Evolutionary conservation across 2,113 vertebrate species (phyloP).

Genomic region (Hippocampus abdominalis): DNA sequence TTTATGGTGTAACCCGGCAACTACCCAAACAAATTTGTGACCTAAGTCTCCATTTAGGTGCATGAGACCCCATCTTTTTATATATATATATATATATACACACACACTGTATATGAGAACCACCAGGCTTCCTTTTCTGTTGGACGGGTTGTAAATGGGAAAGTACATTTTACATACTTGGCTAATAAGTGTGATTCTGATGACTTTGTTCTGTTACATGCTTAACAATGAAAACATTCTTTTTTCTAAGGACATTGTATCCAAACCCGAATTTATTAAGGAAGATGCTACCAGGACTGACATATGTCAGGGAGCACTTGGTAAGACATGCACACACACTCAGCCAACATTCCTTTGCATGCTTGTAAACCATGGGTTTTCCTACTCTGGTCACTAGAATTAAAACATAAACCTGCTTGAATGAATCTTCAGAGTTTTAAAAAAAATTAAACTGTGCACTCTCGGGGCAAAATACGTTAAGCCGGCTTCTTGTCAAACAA

Average conservation of each 20-base stretch:
- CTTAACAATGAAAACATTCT: neutral
- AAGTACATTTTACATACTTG: too few relatives aligned
- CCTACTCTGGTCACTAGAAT: neutral
- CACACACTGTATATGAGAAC: too few relatives aligned
- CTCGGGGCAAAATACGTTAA: conserved; percentile 3
- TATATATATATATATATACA: too few relatives aligned
- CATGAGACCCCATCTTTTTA: too few relatives aligned
- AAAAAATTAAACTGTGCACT: too few relatives aligned
- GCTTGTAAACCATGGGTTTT: neutral
- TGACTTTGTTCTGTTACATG: neutral
- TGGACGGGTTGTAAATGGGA: too few relatives aligned
- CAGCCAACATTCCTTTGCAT: conserved; percentile 12
- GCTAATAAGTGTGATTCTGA: too few relatives aligned
- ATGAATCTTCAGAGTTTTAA: too few relatives aligned
- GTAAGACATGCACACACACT: conserved; percentile 59
- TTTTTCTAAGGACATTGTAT: conserved; percentile 31
- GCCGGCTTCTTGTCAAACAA: neutral
- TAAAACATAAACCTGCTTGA: neutral
- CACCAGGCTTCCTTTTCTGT: too few relatives aligned
- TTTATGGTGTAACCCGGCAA: too few relatives aligned
- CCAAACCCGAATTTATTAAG: conserved; percentile 56
- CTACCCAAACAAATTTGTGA: too few relatives aligned
- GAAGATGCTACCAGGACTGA: conserved; percentile 82
- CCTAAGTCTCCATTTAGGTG: too few relatives aligned
- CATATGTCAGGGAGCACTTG: conserved; percentile 82